Evolutionary conservation across 1,140 invertebrate species (phyloP), one percentile per base, ranked within the genome.

Genomic region (Drosophila obscura): DNA sequence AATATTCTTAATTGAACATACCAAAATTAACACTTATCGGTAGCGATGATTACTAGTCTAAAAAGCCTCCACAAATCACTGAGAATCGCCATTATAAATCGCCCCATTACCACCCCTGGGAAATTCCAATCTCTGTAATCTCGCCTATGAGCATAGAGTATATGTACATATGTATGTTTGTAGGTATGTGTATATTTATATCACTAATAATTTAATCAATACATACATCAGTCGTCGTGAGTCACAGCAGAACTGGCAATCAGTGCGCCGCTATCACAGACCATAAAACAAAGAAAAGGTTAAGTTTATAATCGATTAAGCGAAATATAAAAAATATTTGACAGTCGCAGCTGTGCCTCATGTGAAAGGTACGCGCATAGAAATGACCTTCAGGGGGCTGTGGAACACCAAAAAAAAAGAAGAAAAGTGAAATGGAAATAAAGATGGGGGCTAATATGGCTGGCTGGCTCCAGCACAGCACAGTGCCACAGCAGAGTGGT

Each of bases 381-480:
- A 9, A 58, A 50, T 69, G 67, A 69, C 67, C 67, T 69, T 69
- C 65, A 58, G 64, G 11, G 16, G 31, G 26, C 15, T 63, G 41
- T 16, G 16, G 16, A 16, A 16, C 16, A 16, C 16, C 16, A 1
- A 59, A 6, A 2, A 56, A 44, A 24, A 46, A 64, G 31, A 43
- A 1, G 19, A 19, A 50, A 76, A 66, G 39, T 67, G 62, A 67
- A 78, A 48, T 45, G 39, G 9, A 61, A 62, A 15, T 56, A 52
- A 15, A 41, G 45, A 62, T 57, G 24, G 56, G 45, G 45, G 6
- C 57, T 51, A 26, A 26, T 75, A 66, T 75, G 62, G 58, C 55
- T 68, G 62, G 59, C 77, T 80, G 71, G 77, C 77, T 69, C 63
- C 49, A 72, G 41, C 46, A 24, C 46, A 58, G 39, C 61, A 73